phyloP scores from a whole-genome alignment of 2,797 vertebrate species.

The Hipposideros larvatus region DNA sequence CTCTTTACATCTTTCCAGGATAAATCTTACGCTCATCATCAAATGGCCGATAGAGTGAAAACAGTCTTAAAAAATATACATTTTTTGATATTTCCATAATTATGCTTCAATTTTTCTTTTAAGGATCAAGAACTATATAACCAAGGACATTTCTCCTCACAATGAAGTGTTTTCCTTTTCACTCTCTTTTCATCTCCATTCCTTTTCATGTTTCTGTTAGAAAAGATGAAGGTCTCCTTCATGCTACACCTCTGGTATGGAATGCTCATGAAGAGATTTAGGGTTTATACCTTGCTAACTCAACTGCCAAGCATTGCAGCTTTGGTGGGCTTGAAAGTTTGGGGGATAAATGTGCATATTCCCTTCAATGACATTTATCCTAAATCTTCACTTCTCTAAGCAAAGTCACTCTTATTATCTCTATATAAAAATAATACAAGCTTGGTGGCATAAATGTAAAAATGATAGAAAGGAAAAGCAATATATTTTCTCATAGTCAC shows the following conservation, averaged over 20 bases:
- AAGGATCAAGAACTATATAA: background rate
- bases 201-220: background rate
- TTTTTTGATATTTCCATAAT: background rate
- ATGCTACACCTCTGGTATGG: background rate
- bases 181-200: background rate
- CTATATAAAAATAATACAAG: background rate
- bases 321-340: background rate
- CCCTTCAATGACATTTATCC: background rate
- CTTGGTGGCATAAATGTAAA: background rate
- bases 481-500: background rate
- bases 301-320: background rate
- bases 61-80: background rate
- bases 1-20: background rate
- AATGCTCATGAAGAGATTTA: background rate
- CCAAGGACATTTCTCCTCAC: background rate
- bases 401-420: background rate
- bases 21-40: background rate
- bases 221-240: background rate
- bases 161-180: slow-evolving; percentile 4
- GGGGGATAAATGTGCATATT: background rate
- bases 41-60: background rate
- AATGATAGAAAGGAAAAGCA: background rate
- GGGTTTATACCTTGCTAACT: background rate
- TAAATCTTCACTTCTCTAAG: background rate
- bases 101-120: background rate